Conservation (phyloP, 23 tunicate genomes). For the Halocynthia roretzi region DNA sequence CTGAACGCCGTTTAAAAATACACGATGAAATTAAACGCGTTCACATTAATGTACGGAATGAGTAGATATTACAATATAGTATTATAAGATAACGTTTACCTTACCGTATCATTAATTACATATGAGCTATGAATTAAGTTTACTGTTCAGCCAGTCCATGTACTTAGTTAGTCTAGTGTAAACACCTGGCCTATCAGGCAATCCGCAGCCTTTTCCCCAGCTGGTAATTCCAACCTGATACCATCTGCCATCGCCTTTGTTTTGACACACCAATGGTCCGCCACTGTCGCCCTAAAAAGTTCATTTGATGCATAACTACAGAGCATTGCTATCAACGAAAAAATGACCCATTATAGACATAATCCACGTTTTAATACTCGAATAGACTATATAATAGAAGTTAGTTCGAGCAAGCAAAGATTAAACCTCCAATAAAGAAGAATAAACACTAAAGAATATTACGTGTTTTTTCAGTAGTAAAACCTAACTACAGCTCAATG, state of each 20-base stretch:
- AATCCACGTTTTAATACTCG: too few relatives aligned
- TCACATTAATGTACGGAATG: neutral
- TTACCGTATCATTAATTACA: neutral
- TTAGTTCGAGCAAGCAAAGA: too few relatives aligned
- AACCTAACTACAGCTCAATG: too few relatives aligned
- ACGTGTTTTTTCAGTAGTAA: too few relatives aligned
- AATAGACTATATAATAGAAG: too few relatives aligned
- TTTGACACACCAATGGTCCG: conserved; percentile 19
- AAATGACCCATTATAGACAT: too few relatives aligned
- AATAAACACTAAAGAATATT: too few relatives aligned
- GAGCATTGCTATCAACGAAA: too few relatives aligned
- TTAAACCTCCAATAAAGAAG: too few relatives aligned
- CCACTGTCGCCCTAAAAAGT: conserved; percentile 20
- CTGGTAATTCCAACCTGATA: conserved; percentile 22
- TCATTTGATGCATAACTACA: too few relatives aligned
- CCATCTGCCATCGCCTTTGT: conserved; percentile 17
- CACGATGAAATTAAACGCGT: neutral
- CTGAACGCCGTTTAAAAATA: too few relatives aligned
- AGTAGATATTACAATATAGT: neutral
- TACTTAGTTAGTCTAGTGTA: conserved; percentile 8
- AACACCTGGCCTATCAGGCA: conserved; percentile 22
- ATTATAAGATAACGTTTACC: neutral
- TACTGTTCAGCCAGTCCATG: conserved; percentile 6
- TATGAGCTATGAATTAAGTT: neutral
- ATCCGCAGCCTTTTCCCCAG: conserved; percentile 29